phyloP scores from a whole-genome alignment of 2,797 vertebrate species.

The Anabas testudineus region DNA sequence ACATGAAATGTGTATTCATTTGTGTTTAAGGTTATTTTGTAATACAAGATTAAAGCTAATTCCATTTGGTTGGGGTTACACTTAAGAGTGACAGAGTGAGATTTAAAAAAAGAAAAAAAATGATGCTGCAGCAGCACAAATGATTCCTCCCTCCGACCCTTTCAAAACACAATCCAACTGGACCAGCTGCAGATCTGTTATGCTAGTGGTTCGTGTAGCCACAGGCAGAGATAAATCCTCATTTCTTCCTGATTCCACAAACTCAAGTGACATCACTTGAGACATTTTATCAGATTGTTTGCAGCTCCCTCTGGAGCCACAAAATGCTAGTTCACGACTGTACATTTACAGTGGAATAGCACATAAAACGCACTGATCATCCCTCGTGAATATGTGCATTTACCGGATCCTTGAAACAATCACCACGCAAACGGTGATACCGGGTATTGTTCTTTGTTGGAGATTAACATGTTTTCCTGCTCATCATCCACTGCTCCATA shows the following conservation, averaged over 20 bases:
- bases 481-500: constrained; percentile 44
- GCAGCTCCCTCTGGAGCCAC: neutral
- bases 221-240: neutral
- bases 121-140: neutral
- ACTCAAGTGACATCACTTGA: no score
- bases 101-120: neutral
- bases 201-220: neutral
- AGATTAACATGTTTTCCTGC: neutral
- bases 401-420: neutral
- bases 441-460: neutral
- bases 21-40: no score
- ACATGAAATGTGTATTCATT: no score
- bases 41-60: neutral
- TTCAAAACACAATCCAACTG: neutral
- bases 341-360: neutral
- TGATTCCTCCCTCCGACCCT: neutral
- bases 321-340: neutral
- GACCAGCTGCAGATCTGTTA: neutral
- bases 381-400: neutral
- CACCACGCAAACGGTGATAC: neutral
- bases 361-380: neutral
- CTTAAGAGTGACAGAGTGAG: neutral
- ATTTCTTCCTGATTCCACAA: neutral
- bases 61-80: neutral
- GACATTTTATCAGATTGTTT: neutral